Evolutionary conservation across 2,888 invertebrate genomes (phyloP), one percentile per base, ranked within the genome.

Genomic region (Cephus runcator): DNA sequence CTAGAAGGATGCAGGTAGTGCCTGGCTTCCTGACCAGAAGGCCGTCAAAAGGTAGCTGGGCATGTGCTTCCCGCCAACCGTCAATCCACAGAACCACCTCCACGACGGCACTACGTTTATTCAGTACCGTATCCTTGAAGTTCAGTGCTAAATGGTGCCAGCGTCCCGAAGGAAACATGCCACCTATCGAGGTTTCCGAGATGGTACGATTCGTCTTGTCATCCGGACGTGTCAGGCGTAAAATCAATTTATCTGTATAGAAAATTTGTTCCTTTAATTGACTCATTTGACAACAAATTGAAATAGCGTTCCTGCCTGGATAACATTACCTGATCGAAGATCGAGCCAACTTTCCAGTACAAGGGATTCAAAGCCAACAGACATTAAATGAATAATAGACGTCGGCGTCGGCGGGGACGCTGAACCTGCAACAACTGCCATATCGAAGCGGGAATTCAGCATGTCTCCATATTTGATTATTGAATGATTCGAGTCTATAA

Each of bases 341-440:
- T 94, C 93, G 36, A 93, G 90, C 95, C 95, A 95, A 79, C 93
- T 90, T 89, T 95, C 95, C 80, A 95, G 89, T 84, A 94, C 92
- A 79, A 95, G 92, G 77, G 93, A 93, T 86, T 94, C 94, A 87
- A 94, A 94, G 1, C 95, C 95, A 73, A 95, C 88, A 0, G 95
- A 94, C 82, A 95, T 86, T 76, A 95, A 91, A 86, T 95, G 95
- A 81, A 94, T 90, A 75, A 92, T 91, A 1, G 91, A 89, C 4
- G 87, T 87, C 56, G 90, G 89, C 23, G 85, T 84, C 23, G 90
- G 90, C 30, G 90, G 90, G 56, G 88, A 87, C 40, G 88, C 83
- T 6, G 91, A 91, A 73, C 88, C 90, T 73, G 86, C 85, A 77
- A 88, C 80, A 76, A 90, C 90, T 90, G 76, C 73, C 35, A 74